phyloP scores from a whole-genome alignment of 1,140 invertebrate genomes.

The Drosophila pectinifera region DNA sequence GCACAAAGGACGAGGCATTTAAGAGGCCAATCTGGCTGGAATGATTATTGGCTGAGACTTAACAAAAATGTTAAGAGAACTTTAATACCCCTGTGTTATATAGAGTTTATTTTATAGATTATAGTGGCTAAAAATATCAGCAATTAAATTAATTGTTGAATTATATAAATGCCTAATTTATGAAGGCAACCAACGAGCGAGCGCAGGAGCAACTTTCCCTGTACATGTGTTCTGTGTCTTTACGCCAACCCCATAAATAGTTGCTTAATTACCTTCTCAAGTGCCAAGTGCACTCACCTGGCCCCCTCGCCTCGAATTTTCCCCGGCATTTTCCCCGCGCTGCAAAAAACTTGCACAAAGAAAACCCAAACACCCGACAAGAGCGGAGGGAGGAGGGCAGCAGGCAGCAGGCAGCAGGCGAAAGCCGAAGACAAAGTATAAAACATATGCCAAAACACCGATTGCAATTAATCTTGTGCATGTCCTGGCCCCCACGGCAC shows the following conservation, averaged over 20 bases:
- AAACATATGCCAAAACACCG: conserved; percentile 83
- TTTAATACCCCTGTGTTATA: too few relatives aligned
- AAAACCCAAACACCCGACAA: conserved; percentile 43
- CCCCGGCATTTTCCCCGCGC: background rate
- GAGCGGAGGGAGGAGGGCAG: too few relatives aligned
- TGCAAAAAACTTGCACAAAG: conserved; percentile 49
- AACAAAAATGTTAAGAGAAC: too few relatives aligned
- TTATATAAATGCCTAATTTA: background rate
- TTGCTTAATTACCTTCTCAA: conserved; percentile 76
- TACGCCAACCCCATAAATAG: conserved; percentile 64
- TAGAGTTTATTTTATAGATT: too few relatives aligned
- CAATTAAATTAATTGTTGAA: background rate
- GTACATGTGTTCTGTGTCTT: conserved; percentile 64
- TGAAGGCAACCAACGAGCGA: background rate
- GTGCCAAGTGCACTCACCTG: conserved; percentile 60
- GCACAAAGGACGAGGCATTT: conserved; percentile 25
- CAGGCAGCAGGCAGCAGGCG: conserved; percentile 14
- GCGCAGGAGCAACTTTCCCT: background rate
- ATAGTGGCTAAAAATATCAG: too few relatives aligned
- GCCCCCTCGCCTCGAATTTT: background rate
- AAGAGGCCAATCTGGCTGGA: conserved; percentile 25
- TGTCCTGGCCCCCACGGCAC: conserved; percentile 30
- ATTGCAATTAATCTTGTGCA: conserved; percentile 83
- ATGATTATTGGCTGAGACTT: conserved; percentile 18
- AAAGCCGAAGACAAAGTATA: conserved; percentile 50